Base-by-base conservation (phyloP, 2,888 invertebrate genomes). In the Neoitamus cyanurus region DNA sequence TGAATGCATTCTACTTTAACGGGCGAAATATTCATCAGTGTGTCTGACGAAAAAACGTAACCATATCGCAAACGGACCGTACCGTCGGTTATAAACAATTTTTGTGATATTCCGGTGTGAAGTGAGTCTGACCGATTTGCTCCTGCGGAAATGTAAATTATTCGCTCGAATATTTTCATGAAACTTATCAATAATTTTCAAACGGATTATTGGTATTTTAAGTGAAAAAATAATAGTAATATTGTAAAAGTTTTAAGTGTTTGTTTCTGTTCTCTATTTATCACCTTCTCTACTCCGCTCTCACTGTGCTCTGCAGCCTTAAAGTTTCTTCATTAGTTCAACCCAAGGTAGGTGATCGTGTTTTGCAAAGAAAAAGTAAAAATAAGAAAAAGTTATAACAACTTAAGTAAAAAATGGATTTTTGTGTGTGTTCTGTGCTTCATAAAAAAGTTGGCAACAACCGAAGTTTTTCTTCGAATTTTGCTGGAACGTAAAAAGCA, bases 131-230 rank as follows among this genome's bases (percentile, higher is more conserved):
- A 42, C 31, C 6, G 9, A 30, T n/a, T 70, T 31, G 72, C 46
- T 31, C 28, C 34, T 31, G 88, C 89, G 90, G 90, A 90, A 89
- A 90, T 90, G 90, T 90, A 90, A 90, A 88, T 87, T 88, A 90
- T 86, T 90, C 90, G 90, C 90, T 89, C 89, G 42, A 72, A 70
- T 80, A 80, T 68, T 46, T 80, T 48, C 68, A 15, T 28, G 15
- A 68, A 46, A 80, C 80, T 82, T 69, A 69, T 82, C 82, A 69
- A 82, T 82, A 82, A 82, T 82, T 82, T 69, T 20, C 9, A 13
- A 36, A 69, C 11, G 13, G 69, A 69, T 82, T 69, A 82, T 82
- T 82, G 82, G 69, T 82, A 82, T 37, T 69, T 25, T 82, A 69
- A 69, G 82, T 68, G 69, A 68, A 69, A 34, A 58, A 58, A 7